Evolutionary conservation across 2,113 vertebrate species (phyloP).

Genomic region (Otis tarda): DNA sequence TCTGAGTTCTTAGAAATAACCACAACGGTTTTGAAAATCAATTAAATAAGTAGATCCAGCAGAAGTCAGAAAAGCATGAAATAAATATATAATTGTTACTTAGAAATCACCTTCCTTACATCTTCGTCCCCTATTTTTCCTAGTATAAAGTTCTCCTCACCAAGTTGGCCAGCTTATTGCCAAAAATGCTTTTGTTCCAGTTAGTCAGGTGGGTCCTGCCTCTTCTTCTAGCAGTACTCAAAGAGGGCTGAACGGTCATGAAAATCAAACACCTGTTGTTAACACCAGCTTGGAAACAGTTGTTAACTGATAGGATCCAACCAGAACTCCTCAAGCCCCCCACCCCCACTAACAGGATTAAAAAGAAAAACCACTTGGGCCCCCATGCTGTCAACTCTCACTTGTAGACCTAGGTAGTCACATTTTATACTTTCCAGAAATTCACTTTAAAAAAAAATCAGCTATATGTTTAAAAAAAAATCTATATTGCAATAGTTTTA

Average conservation of each 20-base stretch:
- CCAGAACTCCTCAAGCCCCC: background rate
- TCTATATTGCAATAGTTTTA: background rate
- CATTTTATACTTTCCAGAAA: background rate
- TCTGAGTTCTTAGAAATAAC: background rate
- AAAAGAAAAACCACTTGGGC: background rate
- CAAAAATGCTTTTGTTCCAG: background rate
- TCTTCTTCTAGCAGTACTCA: background rate
- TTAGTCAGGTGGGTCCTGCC: accelerated
- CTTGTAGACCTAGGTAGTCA: background rate
- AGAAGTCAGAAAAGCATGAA: background rate
- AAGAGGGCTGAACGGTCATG: background rate
- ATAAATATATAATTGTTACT: background rate
- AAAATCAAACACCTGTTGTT: background rate
- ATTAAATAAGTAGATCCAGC: background rate
- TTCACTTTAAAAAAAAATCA: background rate
- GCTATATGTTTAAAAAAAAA: background rate
- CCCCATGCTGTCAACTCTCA: background rate
- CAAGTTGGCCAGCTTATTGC: accelerated
- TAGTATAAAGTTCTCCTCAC: background rate
- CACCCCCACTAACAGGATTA: background rate
- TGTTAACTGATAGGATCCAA: background rate
- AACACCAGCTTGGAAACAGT: background rate
- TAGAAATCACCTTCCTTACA: background rate
- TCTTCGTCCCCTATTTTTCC: background rate
- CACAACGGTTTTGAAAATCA: background rate